Percentiles rank a stretch among this genome's conserved stretches.
phyloP scores from a whole-genome alignment of 1,140 invertebrate genomes.

The Druon quercuslanigerum region DNA sequence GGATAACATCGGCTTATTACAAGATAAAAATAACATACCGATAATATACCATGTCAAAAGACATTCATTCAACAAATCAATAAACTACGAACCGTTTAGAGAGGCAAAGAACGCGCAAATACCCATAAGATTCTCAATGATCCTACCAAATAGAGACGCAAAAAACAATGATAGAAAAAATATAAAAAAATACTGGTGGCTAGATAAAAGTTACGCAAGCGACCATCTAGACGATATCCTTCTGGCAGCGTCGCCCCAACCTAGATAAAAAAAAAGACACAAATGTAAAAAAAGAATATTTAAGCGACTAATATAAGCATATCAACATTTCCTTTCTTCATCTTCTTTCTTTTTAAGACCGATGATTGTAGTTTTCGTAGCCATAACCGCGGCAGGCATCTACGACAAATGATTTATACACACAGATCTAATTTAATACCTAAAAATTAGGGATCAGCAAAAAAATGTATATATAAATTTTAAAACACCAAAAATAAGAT shows the following conservation, averaged over 20 bases:
- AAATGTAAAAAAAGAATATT: too few relatives aligned
- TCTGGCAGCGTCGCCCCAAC: background rate
- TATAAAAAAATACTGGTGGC: background rate
- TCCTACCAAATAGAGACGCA: background rate
- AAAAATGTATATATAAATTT: too few relatives aligned
- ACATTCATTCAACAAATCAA: slow-evolving; percentile 33
- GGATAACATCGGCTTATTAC: background rate
- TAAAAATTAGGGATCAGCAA: too few relatives aligned
- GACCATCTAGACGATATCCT: background rate
- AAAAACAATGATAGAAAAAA: background rate
- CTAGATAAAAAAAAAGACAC: too few relatives aligned
- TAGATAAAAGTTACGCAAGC: background rate
- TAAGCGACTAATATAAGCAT: too few relatives aligned
- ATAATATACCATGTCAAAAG: slow-evolving; percentile 44
- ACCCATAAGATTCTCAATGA: background rate
- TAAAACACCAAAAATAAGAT: too few relatives aligned
- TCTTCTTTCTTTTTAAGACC: too few relatives aligned
- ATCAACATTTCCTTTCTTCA: too few relatives aligned
- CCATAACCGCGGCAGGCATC: too few relatives aligned
- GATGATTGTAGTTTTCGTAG: too few relatives aligned
- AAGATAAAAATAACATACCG: slow-evolving; percentile 32
- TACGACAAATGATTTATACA: too few relatives aligned
- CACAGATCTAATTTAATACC: too few relatives aligned
- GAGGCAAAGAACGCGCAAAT: background rate
- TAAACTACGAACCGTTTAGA: slow-evolving; percentile 11